Conservation (phyloP, 2,113 vertebrate genomes). For the Macaca fascicularis region T2T-MFA8v1.1 NC_088389.1:125159501-125160000, state of each 20-base stretch:
- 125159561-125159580: too few species aligned
- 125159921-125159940: not conserved
- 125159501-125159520: too few species aligned
- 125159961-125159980: not conserved
- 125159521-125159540: rapidly evolving
- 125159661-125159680: not conserved
- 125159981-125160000: not conserved
- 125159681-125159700: not conserved
- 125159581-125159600: not conserved
- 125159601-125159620: not conserved
- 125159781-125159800: not conserved
- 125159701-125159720: not conserved
- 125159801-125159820: not conserved
- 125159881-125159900: not conserved
- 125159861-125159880: not conserved
- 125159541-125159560: too few species aligned
- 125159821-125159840: not conserved
- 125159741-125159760: not conserved
- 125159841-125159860: not conserved
- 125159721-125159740: not conserved
- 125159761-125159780: not conserved
- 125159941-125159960: not conserved
- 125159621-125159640: not conserved
- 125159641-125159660: not conserved
- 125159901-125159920: not conserved